Evolutionary conservation across 2,113 vertebrate species (phyloP), one percentile per base, ranked within the genome.

Genomic region (Phylloscopus trochilus): DNA sequence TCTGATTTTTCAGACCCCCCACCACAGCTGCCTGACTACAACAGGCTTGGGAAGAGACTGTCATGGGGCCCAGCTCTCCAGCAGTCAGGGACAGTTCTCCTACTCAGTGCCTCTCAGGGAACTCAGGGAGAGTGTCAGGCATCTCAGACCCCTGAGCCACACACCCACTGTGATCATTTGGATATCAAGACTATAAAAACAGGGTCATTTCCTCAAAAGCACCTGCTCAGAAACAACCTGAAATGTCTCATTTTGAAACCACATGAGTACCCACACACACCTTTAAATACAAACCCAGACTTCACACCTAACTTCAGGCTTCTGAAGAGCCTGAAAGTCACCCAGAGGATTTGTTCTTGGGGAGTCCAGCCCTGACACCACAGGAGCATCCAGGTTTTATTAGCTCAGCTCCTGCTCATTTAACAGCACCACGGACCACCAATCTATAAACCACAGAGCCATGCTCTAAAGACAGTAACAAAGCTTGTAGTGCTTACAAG

Each of bases 391-490:
- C 39, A 35, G 83, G 51, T 75, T 87, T 79, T 59, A 18, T 83
- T 47, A 66, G 74, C 10, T 5, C 43, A 78, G 31, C 23, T 83
- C 62, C 53, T 14, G 22, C 13, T 52, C 82, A 91, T 73, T 90
- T 94, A 56, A 89, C 87, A 95, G 59, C 73, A 49, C 75, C 66
- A 49, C 4, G 23, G 81, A 83, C 77, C 46, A 53, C 51, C 53
- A 75, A 93, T 97, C 96, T 86, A 96, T 94, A 96, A 97, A 91
- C 94, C 96, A 93, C 94, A 72, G 63, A 39, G 59, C 82, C 69
- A 19, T 16, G 35, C 66, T 92, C 94, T 90, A 86, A 93, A 91
- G 83, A 75, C 78, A 92, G 92, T 19, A 94, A 92, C 85, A 92
- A 84, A 93, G 53, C 41, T 24, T 11, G 49, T 7, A 93, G 80